These are phyloP conservation scores for Myotis pilosus DNA, from an alignment of 2,797 vertebrate genomes.

Conservation along the genomic window DNA sequence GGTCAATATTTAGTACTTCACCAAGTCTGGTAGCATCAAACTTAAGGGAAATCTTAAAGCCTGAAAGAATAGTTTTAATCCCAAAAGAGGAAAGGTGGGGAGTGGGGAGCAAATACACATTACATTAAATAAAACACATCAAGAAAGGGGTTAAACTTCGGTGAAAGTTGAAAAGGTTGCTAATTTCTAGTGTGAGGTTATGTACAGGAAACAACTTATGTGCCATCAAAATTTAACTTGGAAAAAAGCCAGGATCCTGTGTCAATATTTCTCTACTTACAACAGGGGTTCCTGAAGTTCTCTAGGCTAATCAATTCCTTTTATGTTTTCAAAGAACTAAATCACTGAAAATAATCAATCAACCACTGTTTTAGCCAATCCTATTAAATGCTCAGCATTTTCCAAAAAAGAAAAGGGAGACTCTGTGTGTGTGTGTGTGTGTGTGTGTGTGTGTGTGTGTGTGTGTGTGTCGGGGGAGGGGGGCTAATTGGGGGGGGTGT, in stretches of 20 bases:
- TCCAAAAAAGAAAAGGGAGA: background rate
- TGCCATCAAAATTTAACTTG: constrained; percentile 52
- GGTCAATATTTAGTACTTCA: background rate
- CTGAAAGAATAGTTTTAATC: background rate
- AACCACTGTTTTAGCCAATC: background rate
- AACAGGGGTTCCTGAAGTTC: background rate
- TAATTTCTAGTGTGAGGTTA: constrained; percentile 44
- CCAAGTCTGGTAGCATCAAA: background rate
- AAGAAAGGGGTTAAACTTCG: background rate
- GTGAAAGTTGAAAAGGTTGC: constrained; percentile 13
- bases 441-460: too few species aligned
- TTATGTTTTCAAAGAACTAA: constrained; percentile 38
- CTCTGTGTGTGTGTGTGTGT: background rate
- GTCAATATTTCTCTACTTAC: constrained; percentile 15
- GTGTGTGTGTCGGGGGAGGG: too few species aligned
- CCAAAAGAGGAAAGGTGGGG: background rate
- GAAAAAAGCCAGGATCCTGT: constrained; percentile 14
- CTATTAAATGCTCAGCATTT: background rate
- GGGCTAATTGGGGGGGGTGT: fast-evolving
- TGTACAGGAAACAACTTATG: background rate
- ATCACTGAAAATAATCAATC: constrained; percentile 49
- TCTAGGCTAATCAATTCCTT: constrained; percentile 45
- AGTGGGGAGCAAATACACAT: fast-evolving
- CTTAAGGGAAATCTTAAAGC: background rate
- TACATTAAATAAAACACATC: constrained; percentile 26